phyloP scores from a whole-genome alignment of 2,888 invertebrate genomes.

The Chymomyza procnemis region DNA sequence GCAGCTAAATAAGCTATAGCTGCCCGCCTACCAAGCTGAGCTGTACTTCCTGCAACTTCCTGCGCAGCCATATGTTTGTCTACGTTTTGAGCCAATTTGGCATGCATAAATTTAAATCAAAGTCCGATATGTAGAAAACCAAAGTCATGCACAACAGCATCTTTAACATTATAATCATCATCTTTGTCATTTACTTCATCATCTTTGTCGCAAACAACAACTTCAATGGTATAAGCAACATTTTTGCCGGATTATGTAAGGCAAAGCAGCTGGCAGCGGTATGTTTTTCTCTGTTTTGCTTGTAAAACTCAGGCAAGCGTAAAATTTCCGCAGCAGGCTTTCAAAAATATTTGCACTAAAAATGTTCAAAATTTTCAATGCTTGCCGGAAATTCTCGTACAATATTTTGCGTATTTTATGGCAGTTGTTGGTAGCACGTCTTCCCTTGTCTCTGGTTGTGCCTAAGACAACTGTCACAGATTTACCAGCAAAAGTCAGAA shows the following conservation, averaged over 20 bases:
- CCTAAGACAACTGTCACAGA: conserved; percentile 52
- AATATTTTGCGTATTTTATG: conserved; percentile 46
- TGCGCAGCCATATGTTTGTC: conserved; percentile 14
- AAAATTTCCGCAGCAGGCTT: conserved; percentile 53
- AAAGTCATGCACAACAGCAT: conserved; percentile 46
- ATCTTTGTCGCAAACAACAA: conserved; percentile 20
- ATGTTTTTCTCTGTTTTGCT: conserved; percentile 6
- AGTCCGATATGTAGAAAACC: conserved; percentile 58
- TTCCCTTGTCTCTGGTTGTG: conserved; percentile 11
- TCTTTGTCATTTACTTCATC: conserved; percentile 18
- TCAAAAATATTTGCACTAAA: conserved; percentile 45
- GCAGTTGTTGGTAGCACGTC: not conserved
- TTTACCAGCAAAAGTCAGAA: conserved; percentile 18
- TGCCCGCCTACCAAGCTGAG: conserved; percentile 56
- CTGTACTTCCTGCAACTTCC: conserved; percentile 41
- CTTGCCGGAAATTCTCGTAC: conserved; percentile 44
- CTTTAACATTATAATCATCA: conserved; percentile 15
- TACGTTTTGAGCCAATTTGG: conserved; percentile 53
- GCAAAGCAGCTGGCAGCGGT: conserved; percentile 10
- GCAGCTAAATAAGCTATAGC: conserved; percentile 71
- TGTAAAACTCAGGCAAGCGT: conserved; percentile 47
- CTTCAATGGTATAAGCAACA: not conserved
- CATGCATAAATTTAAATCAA: conserved; percentile 61
- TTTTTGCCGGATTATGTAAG: not conserved
- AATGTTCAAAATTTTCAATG: conserved; percentile 42